A percentile compares a stretch with the other conserved stretches of the same genome.
These are phyloP conservation scores for Nesoenas mayeri DNA, from an alignment of 2,113 vertebrate genomes.

Conservation along the genomic window DNA sequence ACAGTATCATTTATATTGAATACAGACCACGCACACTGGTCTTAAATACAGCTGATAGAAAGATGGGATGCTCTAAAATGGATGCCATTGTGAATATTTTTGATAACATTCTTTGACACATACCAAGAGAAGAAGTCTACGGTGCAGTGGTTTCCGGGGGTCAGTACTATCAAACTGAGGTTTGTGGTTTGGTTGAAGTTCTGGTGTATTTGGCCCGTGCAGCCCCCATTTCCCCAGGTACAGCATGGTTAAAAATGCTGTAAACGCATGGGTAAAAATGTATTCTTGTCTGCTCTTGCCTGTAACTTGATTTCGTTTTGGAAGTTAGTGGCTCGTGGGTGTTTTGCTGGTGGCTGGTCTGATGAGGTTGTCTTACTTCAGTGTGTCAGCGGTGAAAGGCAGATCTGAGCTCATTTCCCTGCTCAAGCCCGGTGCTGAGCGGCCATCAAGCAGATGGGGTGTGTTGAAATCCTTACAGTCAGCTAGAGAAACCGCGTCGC, in stretches of 20 bases:
- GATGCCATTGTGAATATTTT: neutral
- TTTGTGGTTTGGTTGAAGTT: neutral
- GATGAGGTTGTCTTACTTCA: neutral
- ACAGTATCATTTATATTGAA: neutral
- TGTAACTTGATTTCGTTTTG: neutral
- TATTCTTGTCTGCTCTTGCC: neutral
- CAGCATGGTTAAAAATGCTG: neutral
- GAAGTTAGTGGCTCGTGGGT: neutral
- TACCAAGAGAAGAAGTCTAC: neutral
- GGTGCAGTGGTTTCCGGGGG: neutral
- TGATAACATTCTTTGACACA: neutral
- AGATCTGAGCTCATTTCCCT: neutral
- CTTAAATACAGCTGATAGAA: neutral
- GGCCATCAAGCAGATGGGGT: conserved; percentile 2
- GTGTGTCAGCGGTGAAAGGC: neutral
- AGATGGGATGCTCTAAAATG: neutral
- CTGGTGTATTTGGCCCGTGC: neutral
- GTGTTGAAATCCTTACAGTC: neutral
- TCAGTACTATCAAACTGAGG: neutral
- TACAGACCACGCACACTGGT: neutral
- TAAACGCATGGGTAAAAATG: neutral
- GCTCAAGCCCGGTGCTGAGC: conserved; percentile 18
- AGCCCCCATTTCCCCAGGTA: neutral
- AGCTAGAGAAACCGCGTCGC: conserved; percentile 61
- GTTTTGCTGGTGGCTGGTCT: conserved; percentile 7